Percentiles rank a stretch among this genome's conserved stretches.
These are phyloP conservation scores for Ptychadena robeensis DNA, from an alignment of 2,797 vertebrate species.

Conservation along the genomic window DNA sequence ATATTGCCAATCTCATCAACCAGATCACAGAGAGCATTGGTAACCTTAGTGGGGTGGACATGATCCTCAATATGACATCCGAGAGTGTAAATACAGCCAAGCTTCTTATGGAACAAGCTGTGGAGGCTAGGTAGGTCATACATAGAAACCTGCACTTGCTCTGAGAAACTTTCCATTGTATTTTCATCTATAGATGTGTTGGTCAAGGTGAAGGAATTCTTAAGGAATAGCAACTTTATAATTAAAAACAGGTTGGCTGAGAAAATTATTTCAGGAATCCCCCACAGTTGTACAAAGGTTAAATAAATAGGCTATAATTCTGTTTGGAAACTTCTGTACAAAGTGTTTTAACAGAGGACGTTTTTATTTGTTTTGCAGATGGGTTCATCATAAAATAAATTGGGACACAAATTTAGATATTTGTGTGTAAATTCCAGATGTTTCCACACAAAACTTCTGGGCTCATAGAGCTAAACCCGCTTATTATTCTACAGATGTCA, in stretches of 20 bases:
- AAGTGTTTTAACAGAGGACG: background rate
- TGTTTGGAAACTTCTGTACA: background rate
- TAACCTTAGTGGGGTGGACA: conserved; percentile 76
- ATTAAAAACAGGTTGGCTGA: background rate
- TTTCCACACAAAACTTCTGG: conserved; percentile 1
- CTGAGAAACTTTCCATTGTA: background rate
- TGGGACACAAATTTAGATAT: background rate
- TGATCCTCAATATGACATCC: conserved; percentile 76
- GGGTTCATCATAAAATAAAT: background rate
- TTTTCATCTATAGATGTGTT: too few relatives aligned
- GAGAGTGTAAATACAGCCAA: conserved; percentile 73
- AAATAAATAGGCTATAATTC: background rate
- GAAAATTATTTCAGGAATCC: background rate
- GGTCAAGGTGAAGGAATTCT: too few relatives aligned
- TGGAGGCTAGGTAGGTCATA: conserved; percentile 76
- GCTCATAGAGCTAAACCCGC: conserved; percentile 2
- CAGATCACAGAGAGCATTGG: conserved; percentile 78
- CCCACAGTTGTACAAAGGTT: background rate
- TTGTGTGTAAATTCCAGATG: conserved; percentile 31
- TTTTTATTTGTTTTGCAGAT: background rate
- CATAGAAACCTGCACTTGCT: background rate
- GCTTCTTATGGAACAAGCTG: conserved; percentile 76
- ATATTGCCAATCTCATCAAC: conserved; percentile 71
- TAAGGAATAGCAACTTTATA: too few relatives aligned
- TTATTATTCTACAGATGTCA: conserved; percentile 39